Percentiles rank a stretch among this genome's conserved stretches.
These are phyloP conservation scores for Epinephelus cyanopodus DNA, from an alignment of 2,113 vertebrate genomes.

Conservation along the genomic window DNA sequence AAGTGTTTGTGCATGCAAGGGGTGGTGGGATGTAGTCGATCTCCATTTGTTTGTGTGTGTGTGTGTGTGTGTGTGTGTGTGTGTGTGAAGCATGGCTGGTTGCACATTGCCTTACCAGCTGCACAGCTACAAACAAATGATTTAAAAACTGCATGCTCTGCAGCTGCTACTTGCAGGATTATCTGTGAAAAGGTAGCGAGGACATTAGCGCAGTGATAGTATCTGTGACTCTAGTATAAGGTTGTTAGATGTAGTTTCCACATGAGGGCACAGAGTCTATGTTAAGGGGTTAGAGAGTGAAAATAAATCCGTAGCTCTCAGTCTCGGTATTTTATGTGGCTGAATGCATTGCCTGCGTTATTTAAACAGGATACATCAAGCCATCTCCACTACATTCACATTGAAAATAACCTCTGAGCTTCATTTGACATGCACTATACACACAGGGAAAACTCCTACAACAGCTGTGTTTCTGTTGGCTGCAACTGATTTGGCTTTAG, in stretches of 20 bases:
- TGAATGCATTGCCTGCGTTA: constrained; percentile 25
- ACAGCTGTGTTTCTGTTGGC: constrained; percentile 5
- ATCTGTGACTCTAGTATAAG: constrained; percentile 42
- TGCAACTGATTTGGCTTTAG: neutral
- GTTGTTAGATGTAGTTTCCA: constrained; percentile 57
- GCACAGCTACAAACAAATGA: constrained; percentile 47
- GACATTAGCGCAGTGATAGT: constrained; percentile 56
- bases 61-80: neutral
- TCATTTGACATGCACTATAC: constrained; percentile 13
- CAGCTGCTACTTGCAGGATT: constrained; percentile 52
- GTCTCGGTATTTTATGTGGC: constrained; percentile 23
- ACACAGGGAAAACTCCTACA: constrained; percentile 4
- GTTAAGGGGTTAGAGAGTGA: constrained; percentile 19
- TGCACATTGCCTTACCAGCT: constrained; percentile 52
- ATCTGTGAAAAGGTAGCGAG: constrained; percentile 55
- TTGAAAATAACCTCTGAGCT: constrained; percentile 22
- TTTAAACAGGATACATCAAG: constrained; percentile 41
- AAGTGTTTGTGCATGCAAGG: constrained; percentile 45
- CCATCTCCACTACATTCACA: constrained; percentile 10
- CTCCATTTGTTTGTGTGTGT: constrained; percentile 43
- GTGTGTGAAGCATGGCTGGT: constrained; percentile 48
- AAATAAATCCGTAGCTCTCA: constrained; percentile 29
- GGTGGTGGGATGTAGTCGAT: constrained; percentile 27
- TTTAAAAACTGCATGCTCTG: constrained; percentile 57
- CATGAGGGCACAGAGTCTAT: constrained; percentile 41